Evolutionary conservation across 2,797 vertebrate genomes (phyloP).

Genomic region (Arrhamphus sclerolepis): DNA sequence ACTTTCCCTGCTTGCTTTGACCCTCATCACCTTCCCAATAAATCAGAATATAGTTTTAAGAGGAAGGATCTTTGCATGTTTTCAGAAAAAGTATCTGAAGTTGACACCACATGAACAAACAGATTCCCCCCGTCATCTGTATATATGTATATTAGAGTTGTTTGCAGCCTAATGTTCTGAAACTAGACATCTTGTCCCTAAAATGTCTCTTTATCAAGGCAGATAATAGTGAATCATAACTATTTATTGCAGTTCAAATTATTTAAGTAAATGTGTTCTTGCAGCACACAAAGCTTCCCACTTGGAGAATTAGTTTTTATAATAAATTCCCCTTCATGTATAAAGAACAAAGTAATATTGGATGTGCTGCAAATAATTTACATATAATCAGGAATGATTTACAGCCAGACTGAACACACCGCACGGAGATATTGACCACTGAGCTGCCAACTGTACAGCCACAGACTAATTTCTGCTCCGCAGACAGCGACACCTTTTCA

Average conservation of each 20-base stretch:
- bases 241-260: neutral
- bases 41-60: no score
- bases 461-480: slow-evolving; percentile 42
- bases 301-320: slow-evolving; percentile 24
- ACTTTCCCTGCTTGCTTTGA: no score
- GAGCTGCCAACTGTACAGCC: slow-evolving; percentile 9
- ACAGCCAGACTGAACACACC: slow-evolving; percentile 27
- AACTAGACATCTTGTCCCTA: no score
- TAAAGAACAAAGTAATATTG: slow-evolving; percentile 40
- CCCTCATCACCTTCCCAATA: no score
- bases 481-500: slow-evolving; percentile 54
- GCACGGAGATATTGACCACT: slow-evolving; percentile 32
- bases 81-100: no score
- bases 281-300: slow-evolving; percentile 10
- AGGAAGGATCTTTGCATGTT: no score
- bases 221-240: neutral
- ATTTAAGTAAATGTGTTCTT: slow-evolving; percentile 7
- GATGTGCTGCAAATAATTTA: slow-evolving; percentile 55
- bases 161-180: no score
- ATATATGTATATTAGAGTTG: no score
- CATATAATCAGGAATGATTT: slow-evolving; percentile 62
- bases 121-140: no score
- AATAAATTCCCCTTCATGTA: slow-evolving; percentile 31
- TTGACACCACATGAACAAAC: no score
- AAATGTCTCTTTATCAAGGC: neutral